Percentiles rank a stretch among this genome's conserved stretches.
Conservation (phyloP, 1,140 invertebrate genomes). For the Phortica variegata region DNA sequence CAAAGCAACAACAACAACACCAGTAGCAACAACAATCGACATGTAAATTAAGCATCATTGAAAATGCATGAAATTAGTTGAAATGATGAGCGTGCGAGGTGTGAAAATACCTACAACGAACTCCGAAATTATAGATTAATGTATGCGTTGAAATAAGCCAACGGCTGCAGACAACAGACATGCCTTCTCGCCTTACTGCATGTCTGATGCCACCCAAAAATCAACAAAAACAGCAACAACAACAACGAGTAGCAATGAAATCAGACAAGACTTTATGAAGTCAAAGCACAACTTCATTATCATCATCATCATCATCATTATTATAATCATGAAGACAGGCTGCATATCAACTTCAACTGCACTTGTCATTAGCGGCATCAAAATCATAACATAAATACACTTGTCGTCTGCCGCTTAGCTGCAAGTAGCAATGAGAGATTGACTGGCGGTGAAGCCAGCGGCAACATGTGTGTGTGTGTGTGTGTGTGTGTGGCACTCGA, state of each 20-base stretch:
- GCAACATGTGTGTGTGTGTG: not conserved
- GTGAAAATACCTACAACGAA: constrained; percentile 49
- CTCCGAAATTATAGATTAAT: constrained; percentile 21
- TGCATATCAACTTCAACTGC: constrained; percentile 1
- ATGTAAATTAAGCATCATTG: no score
- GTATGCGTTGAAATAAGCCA: constrained; percentile 23
- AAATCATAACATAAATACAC: constrained; percentile 57
- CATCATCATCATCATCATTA: no score
- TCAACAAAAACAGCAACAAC: constrained; percentile 10
- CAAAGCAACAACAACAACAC: no score
- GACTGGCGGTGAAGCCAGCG: not conserved
- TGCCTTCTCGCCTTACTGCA: no score
- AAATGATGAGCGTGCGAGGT: constrained; percentile 20
- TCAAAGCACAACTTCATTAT: no score
- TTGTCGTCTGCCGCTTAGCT: constrained; percentile 44
- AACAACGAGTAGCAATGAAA: constrained; percentile 23
- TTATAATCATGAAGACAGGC: no score
- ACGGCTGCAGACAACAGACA: constrained; percentile 1
- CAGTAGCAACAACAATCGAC: no score
- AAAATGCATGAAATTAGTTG: no score
- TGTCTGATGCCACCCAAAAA: constrained; percentile 36
- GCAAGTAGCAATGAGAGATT: constrained; percentile 13
- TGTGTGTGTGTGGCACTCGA: constrained; percentile 8
- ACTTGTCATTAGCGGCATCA: constrained; percentile 51
- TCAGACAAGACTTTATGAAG: no score